Percentiles rank a stretch among this genome's conserved stretches.
Evolutionary conservation across 2,888 invertebrate genomes (phyloP).

Genomic region (Calameuta filiformis): DNA sequence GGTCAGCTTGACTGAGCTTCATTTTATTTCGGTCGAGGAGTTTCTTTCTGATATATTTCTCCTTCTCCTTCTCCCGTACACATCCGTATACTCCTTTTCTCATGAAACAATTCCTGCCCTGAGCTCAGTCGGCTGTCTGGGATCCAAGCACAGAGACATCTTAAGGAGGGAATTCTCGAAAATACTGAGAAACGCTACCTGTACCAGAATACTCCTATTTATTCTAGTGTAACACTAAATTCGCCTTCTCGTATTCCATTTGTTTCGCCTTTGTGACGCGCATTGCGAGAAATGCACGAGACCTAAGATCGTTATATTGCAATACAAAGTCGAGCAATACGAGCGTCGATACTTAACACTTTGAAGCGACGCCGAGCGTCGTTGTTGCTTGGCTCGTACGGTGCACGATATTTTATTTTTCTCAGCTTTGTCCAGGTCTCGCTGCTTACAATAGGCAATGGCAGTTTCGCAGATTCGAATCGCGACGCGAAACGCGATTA

Average conservation of each 20-base stretch:
- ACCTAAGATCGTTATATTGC: not conserved
- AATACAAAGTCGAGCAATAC: not conserved
- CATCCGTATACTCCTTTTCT: not conserved
- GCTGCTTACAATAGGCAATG: not conserved
- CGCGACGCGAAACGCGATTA: not conserved
- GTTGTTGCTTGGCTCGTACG: not conserved
- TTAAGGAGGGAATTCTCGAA: not conserved
- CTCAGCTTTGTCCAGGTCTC: not conserved
- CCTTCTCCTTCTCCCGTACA: not conserved
- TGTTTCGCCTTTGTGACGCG: not conserved
- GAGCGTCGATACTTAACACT: not conserved
- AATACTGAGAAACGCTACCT: not conserved
- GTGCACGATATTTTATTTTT: not conserved
- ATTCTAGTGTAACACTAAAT: not conserved
- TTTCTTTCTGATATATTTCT: not conserved
- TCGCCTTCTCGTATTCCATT: not conserved
- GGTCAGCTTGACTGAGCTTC: not conserved
- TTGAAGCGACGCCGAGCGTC: not conserved
- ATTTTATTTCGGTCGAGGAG: not conserved
- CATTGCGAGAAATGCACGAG: not conserved
- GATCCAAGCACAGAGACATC: not conserved
- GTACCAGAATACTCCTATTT: not conserved
- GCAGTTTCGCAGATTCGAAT: not conserved
- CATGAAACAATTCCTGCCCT: not conserved
- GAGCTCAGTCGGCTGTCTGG: not conserved